A percentile compares a stretch with the other conserved stretches of the same genome.
Conservation (phyloP, 1,140 invertebrate species). For the Bombus vancouverensis region DNA sequence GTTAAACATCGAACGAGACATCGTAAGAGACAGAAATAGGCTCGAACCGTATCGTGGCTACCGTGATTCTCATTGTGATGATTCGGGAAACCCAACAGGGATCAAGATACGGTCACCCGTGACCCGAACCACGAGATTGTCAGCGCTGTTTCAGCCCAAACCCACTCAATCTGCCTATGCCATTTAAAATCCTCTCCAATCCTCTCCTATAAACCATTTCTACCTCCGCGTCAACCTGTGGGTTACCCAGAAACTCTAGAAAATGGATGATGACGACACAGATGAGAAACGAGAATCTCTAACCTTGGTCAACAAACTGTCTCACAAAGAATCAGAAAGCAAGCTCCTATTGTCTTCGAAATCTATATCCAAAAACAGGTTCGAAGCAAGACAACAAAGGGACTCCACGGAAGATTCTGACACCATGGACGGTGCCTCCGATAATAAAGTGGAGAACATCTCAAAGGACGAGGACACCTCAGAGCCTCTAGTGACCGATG, state of each 20-base stretch:
- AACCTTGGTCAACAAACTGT: constrained; percentile 61
- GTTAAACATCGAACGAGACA: neutral
- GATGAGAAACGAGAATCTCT: constrained; percentile 67
- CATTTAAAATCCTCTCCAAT: neutral
- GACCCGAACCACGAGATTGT: neutral
- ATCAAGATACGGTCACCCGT: constrained; percentile 23
- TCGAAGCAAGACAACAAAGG: neutral
- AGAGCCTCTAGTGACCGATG: constrained; percentile 54
- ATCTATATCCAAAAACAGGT: constrained; percentile 21
- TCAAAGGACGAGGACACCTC: constrained; percentile 64
- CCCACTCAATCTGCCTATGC: neutral
- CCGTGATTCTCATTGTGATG: neutral
- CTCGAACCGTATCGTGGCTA: too few species aligned
- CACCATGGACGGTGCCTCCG: constrained; percentile 75
- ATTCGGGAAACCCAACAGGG: neutral
- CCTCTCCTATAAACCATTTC: too few species aligned
- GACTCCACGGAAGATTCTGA: constrained; percentile 76
- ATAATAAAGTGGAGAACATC: constrained; percentile 78
- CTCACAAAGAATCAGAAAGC: constrained; percentile 36
- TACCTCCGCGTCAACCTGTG: too few species aligned
- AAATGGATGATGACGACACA: constrained; percentile 78
- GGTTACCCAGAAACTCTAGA: neutral
- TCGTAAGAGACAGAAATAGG: neutral
- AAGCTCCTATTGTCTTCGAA: constrained; percentile 10
- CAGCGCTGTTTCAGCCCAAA: neutral